Base-by-base conservation (phyloP, 2,113 vertebrate species). In the Andinoacara biseriatus region DNA sequence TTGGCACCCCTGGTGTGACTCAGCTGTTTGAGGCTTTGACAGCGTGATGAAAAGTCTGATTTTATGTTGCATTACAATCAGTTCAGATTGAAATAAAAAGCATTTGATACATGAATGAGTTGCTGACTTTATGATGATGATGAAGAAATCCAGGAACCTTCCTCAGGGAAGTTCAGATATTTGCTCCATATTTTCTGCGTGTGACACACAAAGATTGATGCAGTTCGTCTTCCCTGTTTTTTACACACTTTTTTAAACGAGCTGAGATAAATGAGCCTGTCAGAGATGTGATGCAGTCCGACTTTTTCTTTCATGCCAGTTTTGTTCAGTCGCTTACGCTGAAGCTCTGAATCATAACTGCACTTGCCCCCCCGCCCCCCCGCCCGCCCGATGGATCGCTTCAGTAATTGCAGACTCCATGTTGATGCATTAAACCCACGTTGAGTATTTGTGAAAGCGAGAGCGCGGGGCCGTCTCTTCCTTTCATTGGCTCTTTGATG, bases 301-400 rank as follows among this genome's bases (percentile, higher is more conserved):
- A 40, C 35, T 40, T n/a, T 11, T 7, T 22, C 60, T n/a, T 63
- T 63, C 0, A 20, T 35, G 59, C 5, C 10, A 10, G 5, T 14
- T 4, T 63, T 38, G 61, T 40, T 33, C 61, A 22, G 61, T 22
- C 33, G 11, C 33, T n/a, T 62, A 18, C 38, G 60, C 33, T 22
- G 60, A 38, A 63, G 60, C 60, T 63, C 33, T 63, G 33, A 63
- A 63, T 63, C 61, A 40, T 14, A n/a, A 14, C 61, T 22, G 20
- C 33, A 22, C 60, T 62, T 7, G 18, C 0, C 31, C 31, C 31
- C 26, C 33, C 18, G 7, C 43, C 35, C 3, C 3, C 61, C 62
- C 6, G 26, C 18, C 69, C 4, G 5, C 20, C 76, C 46, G 54
- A 75, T 43, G 49, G 65, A 74, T 97, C 96, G 89, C 96, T 11